phyloP scores from a whole-genome alignment of 2,113 vertebrate genomes.

The Prietella phreatophila region DNA sequence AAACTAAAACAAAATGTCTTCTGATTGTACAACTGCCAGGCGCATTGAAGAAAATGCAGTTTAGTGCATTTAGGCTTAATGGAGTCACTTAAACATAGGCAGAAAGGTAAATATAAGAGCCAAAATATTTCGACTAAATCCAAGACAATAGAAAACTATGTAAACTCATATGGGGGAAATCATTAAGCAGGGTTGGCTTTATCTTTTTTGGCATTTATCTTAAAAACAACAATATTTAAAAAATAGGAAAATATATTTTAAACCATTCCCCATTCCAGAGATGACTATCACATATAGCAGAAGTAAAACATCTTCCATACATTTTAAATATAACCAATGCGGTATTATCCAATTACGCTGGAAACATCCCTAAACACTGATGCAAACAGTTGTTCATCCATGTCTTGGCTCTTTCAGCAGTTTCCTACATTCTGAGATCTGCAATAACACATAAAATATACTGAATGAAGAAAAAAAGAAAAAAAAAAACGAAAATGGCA shows the following conservation, averaged over 20 bases:
- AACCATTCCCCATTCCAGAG: constrained; percentile 7
- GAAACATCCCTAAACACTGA: neutral
- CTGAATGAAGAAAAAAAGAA: neutral
- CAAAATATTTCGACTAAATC: neutral
- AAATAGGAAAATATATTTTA: neutral
- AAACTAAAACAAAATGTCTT: neutral
- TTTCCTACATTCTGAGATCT: constrained; percentile 5
- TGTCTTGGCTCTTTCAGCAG: neutral
- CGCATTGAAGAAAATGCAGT: neutral
- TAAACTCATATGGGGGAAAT: constrained; percentile 6
- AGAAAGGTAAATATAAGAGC: neutral
- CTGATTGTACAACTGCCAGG: neutral
- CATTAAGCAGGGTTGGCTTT: neutral
- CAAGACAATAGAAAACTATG: neutral
- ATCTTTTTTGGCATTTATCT: neutral
- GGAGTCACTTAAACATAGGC: neutral
- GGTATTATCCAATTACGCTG: neutral
- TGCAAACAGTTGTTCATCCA: constrained; percentile 16
- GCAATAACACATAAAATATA: neutral
- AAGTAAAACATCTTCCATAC: neutral
- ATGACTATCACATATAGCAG: neutral
- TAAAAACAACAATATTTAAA: neutral
- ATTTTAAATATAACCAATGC: neutral
- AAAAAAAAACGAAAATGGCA: no score
- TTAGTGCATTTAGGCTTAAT: constrained; percentile 1